Conservation (phyloP, 2,797 vertebrate species). For the Lophotriccus pileatus region DNA sequence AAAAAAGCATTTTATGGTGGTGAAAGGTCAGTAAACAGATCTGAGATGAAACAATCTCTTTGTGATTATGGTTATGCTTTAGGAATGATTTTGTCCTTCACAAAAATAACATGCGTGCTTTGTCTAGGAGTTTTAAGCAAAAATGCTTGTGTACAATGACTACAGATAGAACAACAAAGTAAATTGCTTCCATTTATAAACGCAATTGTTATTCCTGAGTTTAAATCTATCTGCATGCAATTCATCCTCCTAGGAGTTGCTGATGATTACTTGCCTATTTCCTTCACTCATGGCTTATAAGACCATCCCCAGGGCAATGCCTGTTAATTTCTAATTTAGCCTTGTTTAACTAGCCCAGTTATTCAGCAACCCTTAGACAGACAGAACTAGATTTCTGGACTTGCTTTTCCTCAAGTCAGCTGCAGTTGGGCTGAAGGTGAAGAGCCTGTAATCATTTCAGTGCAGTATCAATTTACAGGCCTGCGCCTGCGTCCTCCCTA, state of each 20-base stretch:
- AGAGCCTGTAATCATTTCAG: neutral
- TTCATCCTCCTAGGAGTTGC: neutral
- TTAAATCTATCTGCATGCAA: neutral
- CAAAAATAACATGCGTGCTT: neutral
- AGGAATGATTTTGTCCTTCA: neutral
- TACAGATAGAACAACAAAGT: neutral
- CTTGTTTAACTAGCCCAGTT: neutral
- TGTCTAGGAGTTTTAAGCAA: neutral
- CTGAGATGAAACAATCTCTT: neutral
- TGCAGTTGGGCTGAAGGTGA: conserved; percentile 6
- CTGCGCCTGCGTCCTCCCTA: neutral
- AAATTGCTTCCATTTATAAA: neutral
- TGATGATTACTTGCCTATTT: conserved; percentile 6
- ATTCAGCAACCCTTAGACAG: neutral
- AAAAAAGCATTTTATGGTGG: conserved; percentile 6
- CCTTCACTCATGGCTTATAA: neutral
- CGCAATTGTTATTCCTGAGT: neutral
- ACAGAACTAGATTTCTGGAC: conserved; percentile 5
- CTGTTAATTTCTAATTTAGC: conserved; percentile 4
- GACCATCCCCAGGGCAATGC: neutral
- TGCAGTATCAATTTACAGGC: neutral
- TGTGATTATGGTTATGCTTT: neutral
- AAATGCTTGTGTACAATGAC: neutral
- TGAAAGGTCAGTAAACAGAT: conserved; percentile 35
- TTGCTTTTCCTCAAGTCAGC: neutral